Evolutionary conservation across 2,888 invertebrate species (phyloP), one percentile per base, ranked within the genome.

Genomic region (Zaprionus obscuricornis): DNA sequence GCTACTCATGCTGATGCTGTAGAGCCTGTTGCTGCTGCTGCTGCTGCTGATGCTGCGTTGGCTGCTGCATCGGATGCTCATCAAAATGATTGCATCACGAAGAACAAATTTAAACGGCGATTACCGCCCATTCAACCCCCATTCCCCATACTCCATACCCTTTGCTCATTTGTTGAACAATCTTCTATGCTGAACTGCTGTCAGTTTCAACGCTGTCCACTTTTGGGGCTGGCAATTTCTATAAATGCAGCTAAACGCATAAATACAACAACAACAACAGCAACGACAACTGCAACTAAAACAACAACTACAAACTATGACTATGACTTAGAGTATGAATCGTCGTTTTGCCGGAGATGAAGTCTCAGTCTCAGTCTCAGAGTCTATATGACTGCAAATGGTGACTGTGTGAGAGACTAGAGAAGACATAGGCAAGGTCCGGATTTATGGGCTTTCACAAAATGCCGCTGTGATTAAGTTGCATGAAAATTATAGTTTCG

Each of bases 11-110:
- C 62, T 62, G 42, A 56, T n/a, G n/a, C n/a, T n/a, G n/a, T n/a
- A n/a, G n/a, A n/a, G n/a, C n/a, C n/a, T n/a, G n/a, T n/a, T n/a
- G n/a, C n/a, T 33, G 37, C 2, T 8, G 36, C 14, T 17, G 40
- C n/a, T 27, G 50, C 16, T 43, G 49, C 20, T 29, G 26, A 17
- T 37, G 43, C 31, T 37, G 24, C 17, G 16, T n/a, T n/a, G n/a
- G 57, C 42, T 55, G 70, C 51, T 31, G 62, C 66, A 66, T 69
- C 55, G 70, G 70, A 70, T 70, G 66, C 70, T 70, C 69, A 72
- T 74, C 75, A 78, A 74, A 86, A 87, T 87, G 87, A 85, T 87
- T 84, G 77, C 68, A 74, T 75, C 87, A 87, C 87, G 87, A 87
- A 87, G 81, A 85, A 79, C 87, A 86, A 87, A 87, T 87, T 87